Evolutionary conservation across 2,888 invertebrate species (phyloP), one percentile per base, ranked within the genome.

Genomic region (Agrilus cyanescens): DNA sequence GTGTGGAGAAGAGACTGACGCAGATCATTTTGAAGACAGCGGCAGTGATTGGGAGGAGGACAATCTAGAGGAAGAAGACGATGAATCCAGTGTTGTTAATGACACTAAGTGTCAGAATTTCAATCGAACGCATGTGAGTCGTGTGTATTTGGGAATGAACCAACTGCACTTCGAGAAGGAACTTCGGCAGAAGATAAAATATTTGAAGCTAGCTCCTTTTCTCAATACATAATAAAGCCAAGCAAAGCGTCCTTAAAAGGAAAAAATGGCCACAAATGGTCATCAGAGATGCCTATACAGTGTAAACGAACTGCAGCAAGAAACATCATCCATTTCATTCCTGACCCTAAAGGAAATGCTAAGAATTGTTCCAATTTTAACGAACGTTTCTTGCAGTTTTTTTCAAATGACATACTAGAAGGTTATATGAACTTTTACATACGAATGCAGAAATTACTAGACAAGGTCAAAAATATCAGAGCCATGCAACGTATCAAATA

Each of bases 21-120:
- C 40, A 29, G 43, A 40, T 20, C 40, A 37, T 10, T 44, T 30
- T 25, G 40, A 46, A 20, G 46, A 45, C 32, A 46, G 46, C 40
- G 48, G 41, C 36, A 48, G 44, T 40, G 44, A 48, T 20, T 45
- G 46, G 44, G 44, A 48, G 38, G 48, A 44, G 34, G 37, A 48
- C 20, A 37, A 44, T 40, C 41, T 48, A 32, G 38, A 43, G 40
- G 29, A 37, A 12, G 42, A 42, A 29, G 32, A 12, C 13, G 32
- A 14, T 34, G 25, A 20, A 12, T 30, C 42, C 30, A 33, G 38
- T 20, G 8, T 4, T 20, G 20, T 38, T 20, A 38, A 15, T 32
- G 12, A 38, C 31, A 5, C n/a, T 25, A 35, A 42, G 31, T 30
- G 7, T 10, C 31, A 30, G 31, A 30, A 30, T 30, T 30, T 30